Evolutionary conservation across 2,888 invertebrate species (phyloP), one percentile per base, ranked within the genome.

Genomic region (Drosophila kuntzei): DNA sequence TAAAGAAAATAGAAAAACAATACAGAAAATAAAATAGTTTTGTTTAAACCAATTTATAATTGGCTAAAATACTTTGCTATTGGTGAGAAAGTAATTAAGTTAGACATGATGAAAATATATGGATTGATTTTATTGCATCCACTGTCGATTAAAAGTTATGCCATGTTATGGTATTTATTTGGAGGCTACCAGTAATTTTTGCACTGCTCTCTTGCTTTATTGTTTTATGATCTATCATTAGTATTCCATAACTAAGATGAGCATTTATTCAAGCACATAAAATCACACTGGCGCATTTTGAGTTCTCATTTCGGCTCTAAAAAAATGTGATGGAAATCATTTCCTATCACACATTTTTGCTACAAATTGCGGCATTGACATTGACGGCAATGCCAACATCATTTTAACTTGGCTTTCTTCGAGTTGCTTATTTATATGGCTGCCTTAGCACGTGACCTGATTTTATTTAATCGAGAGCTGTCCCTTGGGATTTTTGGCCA

Each of bases 371-470:
- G 43, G 62, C 55, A 71, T 66, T 66, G 71, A 37, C 37, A 41
- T 46, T 53, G 53, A 20, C 61, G 61, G 73, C 64, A 73, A 53
- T 61, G 20, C 41, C 44, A 41, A 65, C 57, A 60, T 44, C 41
- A 57, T 64, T 73, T 69, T 14, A 57, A 59, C 29, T 53, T 36
- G 62, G 36, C 32, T 53, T 22, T 14, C 16, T 11, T 46, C 12
- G 41, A 27, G 12, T 46, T 49, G 12, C 25, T 43, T 27, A 43
- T 47, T 50, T 59, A 37, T 44, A 47, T 32, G 29, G 27, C 9
- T 44, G 51, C n/a, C 43, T 29, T 53, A 36, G 63, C 39, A 77
- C 76, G 76, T 77, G 76, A 76, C 61, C 51, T 44, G 74, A 61
- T 71, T 76, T 72, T 60, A 60, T 68, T 66, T 27, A 50, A 55